Percentiles rank a stretch among this genome's conserved stretches.
phyloP scores from a whole-genome alignment of 2,113 vertebrate species.

The Heptranchias perlo region DNA sequence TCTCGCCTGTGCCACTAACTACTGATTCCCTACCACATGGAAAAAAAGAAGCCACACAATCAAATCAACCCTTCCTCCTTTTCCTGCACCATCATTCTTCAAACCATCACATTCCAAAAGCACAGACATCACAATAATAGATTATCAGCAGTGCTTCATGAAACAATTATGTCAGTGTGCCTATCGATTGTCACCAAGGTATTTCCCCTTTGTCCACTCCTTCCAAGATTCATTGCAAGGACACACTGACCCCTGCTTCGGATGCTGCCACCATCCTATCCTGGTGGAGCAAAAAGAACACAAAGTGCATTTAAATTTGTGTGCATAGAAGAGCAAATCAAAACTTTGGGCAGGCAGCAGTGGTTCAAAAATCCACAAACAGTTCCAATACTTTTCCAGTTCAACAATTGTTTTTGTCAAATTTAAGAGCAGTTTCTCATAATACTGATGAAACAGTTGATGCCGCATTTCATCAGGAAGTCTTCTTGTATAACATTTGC shows the following conservation, averaged over 20 bases:
- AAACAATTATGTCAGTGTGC: neutral
- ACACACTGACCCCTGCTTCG: too few relatives aligned
- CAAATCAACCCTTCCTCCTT: neutral
- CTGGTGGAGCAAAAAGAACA: too few relatives aligned
- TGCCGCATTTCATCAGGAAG: neutral
- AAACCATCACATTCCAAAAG: neutral
- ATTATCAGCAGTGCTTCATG: neutral
- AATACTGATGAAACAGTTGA: neutral
- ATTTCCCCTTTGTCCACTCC: neutral
- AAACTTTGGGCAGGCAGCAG: neutral
- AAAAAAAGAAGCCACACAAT: neutral
- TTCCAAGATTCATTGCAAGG: neutral
- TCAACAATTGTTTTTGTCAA: neutral
- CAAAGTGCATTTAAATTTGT: neutral
- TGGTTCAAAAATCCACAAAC: neutral
- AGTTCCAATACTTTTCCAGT: neutral
- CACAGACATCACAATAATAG: neutral
- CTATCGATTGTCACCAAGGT: neutral
- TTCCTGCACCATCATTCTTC: neutral
- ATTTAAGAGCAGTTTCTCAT: too few relatives aligned
- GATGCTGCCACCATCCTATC: too few relatives aligned
- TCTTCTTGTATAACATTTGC: neutral
- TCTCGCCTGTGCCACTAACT: neutral
- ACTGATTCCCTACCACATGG: neutral
- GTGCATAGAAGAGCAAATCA: neutral